Evolutionary conservation across 2,113 vertebrate species (phyloP).

Genomic region (Setophaga petechia): DNA sequence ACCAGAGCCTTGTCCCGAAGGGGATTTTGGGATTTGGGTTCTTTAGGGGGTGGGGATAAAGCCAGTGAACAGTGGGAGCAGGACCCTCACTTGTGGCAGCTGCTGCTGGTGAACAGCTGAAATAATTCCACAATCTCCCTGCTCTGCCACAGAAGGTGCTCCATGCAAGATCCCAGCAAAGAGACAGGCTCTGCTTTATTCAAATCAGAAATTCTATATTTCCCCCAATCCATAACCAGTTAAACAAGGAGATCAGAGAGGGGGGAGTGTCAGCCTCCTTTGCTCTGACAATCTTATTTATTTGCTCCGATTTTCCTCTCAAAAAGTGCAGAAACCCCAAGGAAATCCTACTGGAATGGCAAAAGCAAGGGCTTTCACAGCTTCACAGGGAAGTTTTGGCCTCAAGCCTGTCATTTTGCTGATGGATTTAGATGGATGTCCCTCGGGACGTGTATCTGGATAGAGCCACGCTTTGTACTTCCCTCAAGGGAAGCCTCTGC

Average conservation of each 20-base stretch:
- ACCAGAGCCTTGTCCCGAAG: background rate
- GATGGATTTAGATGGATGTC: slow-evolving; percentile 8
- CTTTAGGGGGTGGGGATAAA: background rate
- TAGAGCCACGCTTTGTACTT: background rate
- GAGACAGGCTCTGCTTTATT: background rate
- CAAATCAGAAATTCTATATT: background rate
- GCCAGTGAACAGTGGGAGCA: background rate
- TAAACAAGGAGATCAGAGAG: background rate
- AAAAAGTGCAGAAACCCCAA: background rate
- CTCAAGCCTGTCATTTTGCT: background rate
- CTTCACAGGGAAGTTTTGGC: background rate
- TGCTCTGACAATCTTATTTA: background rate
- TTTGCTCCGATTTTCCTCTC: background rate
- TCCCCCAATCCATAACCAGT: background rate
- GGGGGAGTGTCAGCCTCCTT: background rate
- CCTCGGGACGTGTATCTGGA: background rate
- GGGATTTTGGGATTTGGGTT: background rate
- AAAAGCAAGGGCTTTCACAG: background rate
- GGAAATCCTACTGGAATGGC: background rate
- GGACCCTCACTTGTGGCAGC: background rate
- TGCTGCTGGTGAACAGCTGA: background rate
- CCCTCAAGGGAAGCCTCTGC: background rate
- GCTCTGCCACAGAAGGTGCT: background rate
- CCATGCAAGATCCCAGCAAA: background rate
- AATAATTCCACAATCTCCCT: background rate